These are phyloP conservation scores for Zoroaster sp. DNA, from an alignment of 53 echinoderm and acorn worm species.

Conservation along the genomic window DNA sequence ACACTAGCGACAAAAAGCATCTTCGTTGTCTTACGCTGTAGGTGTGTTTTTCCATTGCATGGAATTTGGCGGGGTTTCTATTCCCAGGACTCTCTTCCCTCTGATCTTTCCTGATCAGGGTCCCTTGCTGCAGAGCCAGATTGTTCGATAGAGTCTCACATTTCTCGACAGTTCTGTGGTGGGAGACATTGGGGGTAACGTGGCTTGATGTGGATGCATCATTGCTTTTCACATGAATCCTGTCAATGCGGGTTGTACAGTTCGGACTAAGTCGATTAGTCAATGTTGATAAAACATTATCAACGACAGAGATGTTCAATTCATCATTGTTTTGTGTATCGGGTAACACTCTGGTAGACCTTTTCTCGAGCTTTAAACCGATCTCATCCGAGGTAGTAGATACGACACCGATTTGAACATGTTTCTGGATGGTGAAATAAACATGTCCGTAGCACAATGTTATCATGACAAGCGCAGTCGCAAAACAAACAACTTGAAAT, in stretches of 20 bases:
- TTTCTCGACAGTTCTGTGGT: too few relatives aligned
- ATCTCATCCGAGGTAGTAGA: background rate
- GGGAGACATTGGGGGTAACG: too few relatives aligned
- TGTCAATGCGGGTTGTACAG: too few relatives aligned
- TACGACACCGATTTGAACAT: background rate
- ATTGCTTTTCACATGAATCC: too few relatives aligned
- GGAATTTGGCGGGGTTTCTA: background rate
- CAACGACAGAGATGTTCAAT: background rate
- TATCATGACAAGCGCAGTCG: background rate
- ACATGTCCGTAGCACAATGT: background rate
- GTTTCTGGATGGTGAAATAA: background rate
- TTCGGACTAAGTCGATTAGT: background rate
- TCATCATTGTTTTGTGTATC: too few relatives aligned
- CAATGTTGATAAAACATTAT: background rate
- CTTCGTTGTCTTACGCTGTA: constrained; percentile 19
- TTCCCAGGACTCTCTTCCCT: background rate
- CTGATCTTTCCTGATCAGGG: background rate
- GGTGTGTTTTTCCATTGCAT: background rate
- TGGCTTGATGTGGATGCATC: background rate
- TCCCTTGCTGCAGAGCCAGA: background rate
- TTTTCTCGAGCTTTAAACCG: background rate
- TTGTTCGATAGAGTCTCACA: background rate
- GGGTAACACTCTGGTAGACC: background rate
- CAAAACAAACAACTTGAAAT: background rate
- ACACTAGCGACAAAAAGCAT: constrained; percentile 3